Evolutionary conservation across 2,113 vertebrate species (phyloP), one percentile per base, ranked within the genome.

Genomic region (Hemichromis elongatus): DNA sequence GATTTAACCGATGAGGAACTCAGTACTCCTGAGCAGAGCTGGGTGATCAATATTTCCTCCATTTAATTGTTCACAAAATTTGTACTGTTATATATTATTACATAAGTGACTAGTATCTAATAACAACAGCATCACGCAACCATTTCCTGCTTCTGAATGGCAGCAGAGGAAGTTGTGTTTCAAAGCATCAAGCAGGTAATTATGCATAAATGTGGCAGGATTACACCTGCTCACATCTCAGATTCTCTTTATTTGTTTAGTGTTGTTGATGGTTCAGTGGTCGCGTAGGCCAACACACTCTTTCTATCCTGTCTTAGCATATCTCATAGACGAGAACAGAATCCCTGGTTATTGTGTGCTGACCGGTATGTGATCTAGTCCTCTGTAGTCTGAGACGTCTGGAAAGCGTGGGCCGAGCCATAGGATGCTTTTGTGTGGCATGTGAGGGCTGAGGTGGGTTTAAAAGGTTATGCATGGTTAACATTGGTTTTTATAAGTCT

Each of bases 401-500:
- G 24, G 19, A 42, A 8, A 5, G 66, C 81, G 70, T 4, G 24
- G 68, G 70, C 86, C 28, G 12, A 85, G 79, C 80, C 70, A 42
- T 73, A 18, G 82, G 79, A 61, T 6, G 78, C 77, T 63, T 91
- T 86, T 33, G 80, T 84, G 79, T 80, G 77, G 63, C 81, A 56
- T 35, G 50, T 0, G 42, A 54, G 87, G 68, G 57, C 89, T 33
- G 9, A 80, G 47, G 77, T 82, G 68, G 89, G 70, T 93, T 93
- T 91, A 83, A 91, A 90, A 87, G 87, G 86, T 93, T 75, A 82
- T n/a, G 42, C 35, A 16, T 56, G 81, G 79, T 56, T 87, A 24
- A 90, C 81, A 30, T 87, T 85, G 81, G 78, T 63, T 80, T 88
- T 90, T 75, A 57, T 80, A 18, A 89, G 68, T 70, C 84, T 80